Conservation (phyloP, 1,140 invertebrate genomes). For the Dufourea novaeangliae region DNA sequence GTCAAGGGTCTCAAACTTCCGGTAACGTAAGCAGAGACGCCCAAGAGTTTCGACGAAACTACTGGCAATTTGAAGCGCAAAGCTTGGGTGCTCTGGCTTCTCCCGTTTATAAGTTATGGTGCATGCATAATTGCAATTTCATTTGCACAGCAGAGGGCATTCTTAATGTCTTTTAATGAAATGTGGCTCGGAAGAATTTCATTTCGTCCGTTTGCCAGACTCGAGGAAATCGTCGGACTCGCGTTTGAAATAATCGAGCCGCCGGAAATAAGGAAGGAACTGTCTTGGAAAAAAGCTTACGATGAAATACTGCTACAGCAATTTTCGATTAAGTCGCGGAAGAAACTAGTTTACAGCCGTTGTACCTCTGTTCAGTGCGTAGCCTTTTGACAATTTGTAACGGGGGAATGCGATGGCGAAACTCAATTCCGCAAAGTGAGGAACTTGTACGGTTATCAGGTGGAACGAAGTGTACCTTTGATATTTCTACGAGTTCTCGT, state of each 20-base stretch:
- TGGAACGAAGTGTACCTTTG: background rate
- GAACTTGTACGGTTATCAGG: background rate
- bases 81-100: background rate
- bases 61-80: slow-evolving; percentile 4
- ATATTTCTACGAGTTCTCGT: background rate
- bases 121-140: slow-evolving; percentile 49
- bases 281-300: background rate
- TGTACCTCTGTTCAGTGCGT: no score
- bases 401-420: no score
- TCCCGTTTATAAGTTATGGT: slow-evolving; percentile 22
- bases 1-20: background rate
- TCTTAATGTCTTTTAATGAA: slow-evolving; percentile 51
- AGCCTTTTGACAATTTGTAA: no score
- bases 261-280: background rate
- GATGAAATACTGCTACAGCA: no score
- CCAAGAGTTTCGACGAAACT: background rate
- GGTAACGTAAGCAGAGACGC: background rate
- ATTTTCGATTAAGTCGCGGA: no score
- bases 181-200: slow-evolving; percentile 46
- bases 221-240: background rate
- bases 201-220: slow-evolving; percentile 32
- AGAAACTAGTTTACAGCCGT: no score
- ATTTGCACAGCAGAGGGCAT: slow-evolving; percentile 21
- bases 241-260: slow-evolving; percentile 30
- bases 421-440: no score